These are phyloP conservation scores for Aleiodes sp. DNA, from an alignment of 1,140 invertebrate genomes.

Conservation along the genomic window DNA sequence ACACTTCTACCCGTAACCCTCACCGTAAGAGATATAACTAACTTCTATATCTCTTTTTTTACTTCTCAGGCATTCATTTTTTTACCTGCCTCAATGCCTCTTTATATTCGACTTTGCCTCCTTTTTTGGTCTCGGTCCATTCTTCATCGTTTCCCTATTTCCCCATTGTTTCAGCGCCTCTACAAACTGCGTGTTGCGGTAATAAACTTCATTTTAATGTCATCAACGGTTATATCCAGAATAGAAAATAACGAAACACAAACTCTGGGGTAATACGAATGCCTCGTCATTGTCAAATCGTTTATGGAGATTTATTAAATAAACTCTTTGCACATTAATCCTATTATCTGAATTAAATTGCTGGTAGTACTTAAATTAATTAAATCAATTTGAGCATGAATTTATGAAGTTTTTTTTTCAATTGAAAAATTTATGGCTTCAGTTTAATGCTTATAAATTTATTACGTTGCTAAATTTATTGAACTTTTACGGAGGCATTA, in stretches of 20 bases:
- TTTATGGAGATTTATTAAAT: background rate
- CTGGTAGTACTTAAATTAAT: background rate
- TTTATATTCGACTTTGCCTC: background rate
- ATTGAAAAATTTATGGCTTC: background rate
- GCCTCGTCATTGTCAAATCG: slow-evolving; percentile 16
- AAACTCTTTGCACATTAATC: background rate
- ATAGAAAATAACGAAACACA: slow-evolving; percentile 1
- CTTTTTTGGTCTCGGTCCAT: background rate
- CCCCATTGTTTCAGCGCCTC: slow-evolving; percentile 13
- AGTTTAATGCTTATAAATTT: background rate
- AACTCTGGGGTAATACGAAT: background rate
- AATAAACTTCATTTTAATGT: slow-evolving; percentile 29
- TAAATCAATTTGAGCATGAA: too few relatives aligned
- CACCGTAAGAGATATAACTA: background rate
- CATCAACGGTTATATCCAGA: slow-evolving; percentile 1
- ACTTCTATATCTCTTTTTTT: background rate
- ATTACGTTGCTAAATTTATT: background rate
- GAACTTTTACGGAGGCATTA: too few relatives aligned
- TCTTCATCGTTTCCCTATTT: background rate
- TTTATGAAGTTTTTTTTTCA: background rate
- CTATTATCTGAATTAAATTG: background rate
- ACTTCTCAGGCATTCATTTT: background rate
- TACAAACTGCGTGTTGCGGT: slow-evolving; percentile 15
- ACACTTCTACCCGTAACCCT: background rate
- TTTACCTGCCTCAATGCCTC: background rate